These are phyloP conservation scores for Trachelipus rathkii DNA, from an alignment of 1,140 invertebrate species.

Conservation along the genomic window DNA sequence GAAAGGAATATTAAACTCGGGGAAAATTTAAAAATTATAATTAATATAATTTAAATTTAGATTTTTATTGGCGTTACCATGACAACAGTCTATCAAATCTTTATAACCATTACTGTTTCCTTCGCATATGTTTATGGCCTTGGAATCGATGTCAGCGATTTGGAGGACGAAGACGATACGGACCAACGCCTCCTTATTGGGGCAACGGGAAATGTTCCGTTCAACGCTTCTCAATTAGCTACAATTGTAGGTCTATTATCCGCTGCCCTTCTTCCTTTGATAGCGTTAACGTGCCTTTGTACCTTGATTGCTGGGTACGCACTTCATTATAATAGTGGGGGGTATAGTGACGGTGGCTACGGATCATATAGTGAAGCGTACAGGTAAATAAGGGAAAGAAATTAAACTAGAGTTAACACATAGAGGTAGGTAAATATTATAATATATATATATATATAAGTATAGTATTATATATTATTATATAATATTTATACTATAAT, in stretches of 20 bases:
- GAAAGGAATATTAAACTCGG: no score
- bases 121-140: not conserved
- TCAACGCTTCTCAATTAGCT: not conserved
- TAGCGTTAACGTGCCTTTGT: not conserved
- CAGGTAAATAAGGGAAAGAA: not conserved
- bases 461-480: no score
- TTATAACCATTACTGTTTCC: not conserved
- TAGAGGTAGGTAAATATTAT: no score
- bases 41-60: not conserved
- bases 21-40: not conserved
- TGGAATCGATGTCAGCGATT: not conserved
- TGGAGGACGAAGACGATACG: not conserved
- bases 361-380: not conserved
- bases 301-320: not conserved
- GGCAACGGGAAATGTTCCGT: not conserved
- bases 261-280: not conserved
- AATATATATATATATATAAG: no score
- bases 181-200: not conserved
- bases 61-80: not conserved
- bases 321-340: not conserved
- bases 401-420: no score
- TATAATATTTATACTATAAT: no score
- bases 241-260: not conserved
- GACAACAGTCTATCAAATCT: not conserved
- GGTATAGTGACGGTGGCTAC: not conserved